Evolutionary conservation across 1,140 invertebrate species (phyloP).

Genomic region (Triops cancriformis): DNA sequence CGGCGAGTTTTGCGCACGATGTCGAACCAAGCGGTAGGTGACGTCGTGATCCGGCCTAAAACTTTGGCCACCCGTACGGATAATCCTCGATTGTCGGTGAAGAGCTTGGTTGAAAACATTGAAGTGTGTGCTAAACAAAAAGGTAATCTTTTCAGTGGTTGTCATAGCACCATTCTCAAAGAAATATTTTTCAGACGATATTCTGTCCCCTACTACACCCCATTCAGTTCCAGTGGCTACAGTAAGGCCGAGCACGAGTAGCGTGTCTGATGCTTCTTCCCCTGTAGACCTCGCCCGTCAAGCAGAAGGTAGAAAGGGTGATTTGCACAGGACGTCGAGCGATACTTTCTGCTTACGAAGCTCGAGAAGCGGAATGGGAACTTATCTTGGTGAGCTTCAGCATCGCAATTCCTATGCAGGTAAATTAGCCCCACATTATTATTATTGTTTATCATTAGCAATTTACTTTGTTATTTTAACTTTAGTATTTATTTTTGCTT

Average conservation of each 20-base stretch:
- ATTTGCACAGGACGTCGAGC: background rate
- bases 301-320: background rate
- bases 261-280: background rate
- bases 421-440: too few species aligned
- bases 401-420: background rate
- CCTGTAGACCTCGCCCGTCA: background rate
- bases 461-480: too few species aligned
- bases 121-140: conserved; percentile 17
- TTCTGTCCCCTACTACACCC: background rate
- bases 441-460: too few species aligned
- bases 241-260: conserved; percentile 19
- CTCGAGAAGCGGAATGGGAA: background rate
- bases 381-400: background rate
- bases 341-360: background rate
- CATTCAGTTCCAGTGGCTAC: conserved; percentile 18
- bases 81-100: conserved; percentile 15
- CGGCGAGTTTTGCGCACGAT: conserved; percentile 24
- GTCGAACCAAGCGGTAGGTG: background rate
- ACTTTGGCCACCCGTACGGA: conserved; percentile 13
- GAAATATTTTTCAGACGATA: background rate
- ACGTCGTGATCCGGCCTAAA: conserved; percentile 10
- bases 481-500: too few species aligned
- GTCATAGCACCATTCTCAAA: too few species aligned
- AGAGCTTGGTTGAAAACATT: conserved; percentile 24
- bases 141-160: background rate